Percentiles rank a stretch among this genome's conserved stretches.
Conservation (phyloP, 92 coral and sea anemone species). For the Bergia sp. region DNA sequence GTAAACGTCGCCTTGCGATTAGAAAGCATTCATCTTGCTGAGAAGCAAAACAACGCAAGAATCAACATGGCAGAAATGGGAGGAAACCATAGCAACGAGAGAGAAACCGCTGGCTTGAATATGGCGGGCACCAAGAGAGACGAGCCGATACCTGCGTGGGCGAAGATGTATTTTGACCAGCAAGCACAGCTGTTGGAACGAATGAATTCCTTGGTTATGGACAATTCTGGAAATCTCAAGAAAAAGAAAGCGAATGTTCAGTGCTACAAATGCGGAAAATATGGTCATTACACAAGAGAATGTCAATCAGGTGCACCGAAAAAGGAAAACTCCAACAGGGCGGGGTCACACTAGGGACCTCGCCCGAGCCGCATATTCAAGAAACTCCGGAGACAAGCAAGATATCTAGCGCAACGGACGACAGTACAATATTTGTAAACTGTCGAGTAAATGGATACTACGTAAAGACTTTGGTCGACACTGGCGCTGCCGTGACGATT, state of each 20-base stretch:
- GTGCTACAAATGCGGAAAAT: slow-evolving; percentile 50
- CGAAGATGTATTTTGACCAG: slow-evolving; percentile 45
- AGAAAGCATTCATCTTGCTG: too few species aligned
- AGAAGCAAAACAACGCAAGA: too few species aligned
- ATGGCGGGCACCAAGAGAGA: too few species aligned
- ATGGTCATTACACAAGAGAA: slow-evolving; percentile 49
- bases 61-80: too few species aligned
- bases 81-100: too few species aligned
- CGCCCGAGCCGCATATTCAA: slow-evolving; percentile 50
- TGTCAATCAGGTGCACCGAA: slow-evolving; percentile 42
- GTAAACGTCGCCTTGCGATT: too few species aligned
- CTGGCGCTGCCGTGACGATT: slow-evolving; percentile 47
- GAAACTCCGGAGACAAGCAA: slow-evolving; percentile 2
- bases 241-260: slow-evolving; percentile 38
- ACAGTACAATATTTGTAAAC: slow-evolving; percentile 16
- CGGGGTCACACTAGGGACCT: slow-evolving; percentile 43
- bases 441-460: slow-evolving; percentile 42
- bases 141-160: slow-evolving; percentile 41
- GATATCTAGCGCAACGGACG: slow-evolving; percentile 27
- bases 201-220: slow-evolving; percentile 28
- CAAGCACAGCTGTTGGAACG: slow-evolving; percentile 35
- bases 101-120: too few species aligned
- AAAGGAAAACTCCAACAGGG: slow-evolving; percentile 61
- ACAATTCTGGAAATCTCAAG: slow-evolving; percentile 33
- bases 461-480: slow-evolving; percentile 49